These are phyloP conservation scores for Psettodes erumei DNA, from an alignment of 2,113 vertebrate genomes.

Conservation along the genomic window DNA sequence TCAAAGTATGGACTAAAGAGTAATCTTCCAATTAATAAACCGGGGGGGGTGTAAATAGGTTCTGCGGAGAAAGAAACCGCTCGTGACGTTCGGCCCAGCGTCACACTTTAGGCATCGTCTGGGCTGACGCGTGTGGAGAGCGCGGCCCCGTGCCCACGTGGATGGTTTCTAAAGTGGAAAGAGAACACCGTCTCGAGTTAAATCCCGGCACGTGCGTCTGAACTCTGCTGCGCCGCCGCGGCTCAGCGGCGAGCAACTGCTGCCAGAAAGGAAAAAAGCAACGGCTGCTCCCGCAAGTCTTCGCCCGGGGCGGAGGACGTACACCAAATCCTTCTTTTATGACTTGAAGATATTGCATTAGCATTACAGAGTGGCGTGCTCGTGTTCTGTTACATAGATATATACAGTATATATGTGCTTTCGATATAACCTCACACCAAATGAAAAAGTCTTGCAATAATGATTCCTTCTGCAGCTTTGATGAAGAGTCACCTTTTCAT, in stretches of 20 bases:
- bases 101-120: constrained; percentile 51
- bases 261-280: constrained; percentile 21
- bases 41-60: constrained; percentile 61
- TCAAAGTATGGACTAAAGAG: constrained; percentile 69
- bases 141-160: constrained; percentile 30
- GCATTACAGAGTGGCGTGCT: constrained; percentile 14
- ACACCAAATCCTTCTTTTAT: constrained; percentile 46
- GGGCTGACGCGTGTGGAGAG: constrained; percentile 34
- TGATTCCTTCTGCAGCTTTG: constrained; percentile 12
- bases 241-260: constrained; percentile 20
- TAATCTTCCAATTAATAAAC: constrained; percentile 77
- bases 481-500: neutral
- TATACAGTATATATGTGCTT: constrained; percentile 9
- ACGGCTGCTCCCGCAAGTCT: constrained; percentile 5
- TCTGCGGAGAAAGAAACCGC: constrained; percentile 58
- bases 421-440: constrained; percentile 13
- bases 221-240: constrained; percentile 21
- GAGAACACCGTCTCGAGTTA: constrained; percentile 27
- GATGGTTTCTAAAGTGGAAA: constrained; percentile 41
- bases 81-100: constrained; percentile 51
- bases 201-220: constrained; percentile 19
- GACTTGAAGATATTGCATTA: constrained; percentile 44
- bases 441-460: constrained; percentile 17
- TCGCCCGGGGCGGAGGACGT: constrained; percentile 3
- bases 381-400: constrained; percentile 24